Conservation (phyloP, 2,113 vertebrate genomes). For the Eurypyga helias region DNA sequence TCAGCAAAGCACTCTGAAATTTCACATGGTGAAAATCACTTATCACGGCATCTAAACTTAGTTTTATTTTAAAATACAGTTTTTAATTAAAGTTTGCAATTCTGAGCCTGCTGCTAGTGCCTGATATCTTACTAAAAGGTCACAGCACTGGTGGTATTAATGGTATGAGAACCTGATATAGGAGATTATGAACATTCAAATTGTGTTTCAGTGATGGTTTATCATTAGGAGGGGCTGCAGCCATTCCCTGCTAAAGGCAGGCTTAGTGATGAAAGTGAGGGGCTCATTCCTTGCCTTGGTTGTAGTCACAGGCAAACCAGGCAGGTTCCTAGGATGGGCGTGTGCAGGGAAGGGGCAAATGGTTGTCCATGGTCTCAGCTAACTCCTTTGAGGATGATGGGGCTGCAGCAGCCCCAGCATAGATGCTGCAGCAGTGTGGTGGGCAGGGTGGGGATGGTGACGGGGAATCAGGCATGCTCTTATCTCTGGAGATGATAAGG, state of each 20-base stretch:
- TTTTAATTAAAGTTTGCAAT: slow-evolving; percentile 66
- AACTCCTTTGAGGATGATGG: not conserved
- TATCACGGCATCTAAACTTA: slow-evolving; percentile 40
- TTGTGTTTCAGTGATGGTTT: not conserved
- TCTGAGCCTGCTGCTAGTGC: slow-evolving; percentile 31
- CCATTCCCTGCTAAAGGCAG: not conserved
- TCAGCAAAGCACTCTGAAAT: slow-evolving; percentile 5
- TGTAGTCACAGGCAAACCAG: not conserved
- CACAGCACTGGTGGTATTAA: slow-evolving; percentile 25
- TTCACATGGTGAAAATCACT: slow-evolving; percentile 34
- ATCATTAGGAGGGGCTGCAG: not conserved
- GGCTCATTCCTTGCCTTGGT: fast-evolving
- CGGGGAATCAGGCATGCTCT: fast-evolving
- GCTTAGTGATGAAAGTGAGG: not conserved
- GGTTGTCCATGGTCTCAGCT: not conserved
- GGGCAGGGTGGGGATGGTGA: not conserved
- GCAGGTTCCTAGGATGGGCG: not conserved
- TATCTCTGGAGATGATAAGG: not conserved
- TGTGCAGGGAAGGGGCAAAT: not conserved
- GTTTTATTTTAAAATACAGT: slow-evolving; percentile 55
- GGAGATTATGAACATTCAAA: slow-evolving; percentile 18
- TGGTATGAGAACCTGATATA: slow-evolving; percentile 12
- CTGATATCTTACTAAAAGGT: slow-evolving; percentile 64
- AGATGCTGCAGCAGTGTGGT: not conserved
- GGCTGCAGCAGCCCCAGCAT: not conserved